Evolutionary conservation across 2,113 vertebrate genomes (phyloP).

Genomic region (Protobothrops mucrosquamatus): DNA sequence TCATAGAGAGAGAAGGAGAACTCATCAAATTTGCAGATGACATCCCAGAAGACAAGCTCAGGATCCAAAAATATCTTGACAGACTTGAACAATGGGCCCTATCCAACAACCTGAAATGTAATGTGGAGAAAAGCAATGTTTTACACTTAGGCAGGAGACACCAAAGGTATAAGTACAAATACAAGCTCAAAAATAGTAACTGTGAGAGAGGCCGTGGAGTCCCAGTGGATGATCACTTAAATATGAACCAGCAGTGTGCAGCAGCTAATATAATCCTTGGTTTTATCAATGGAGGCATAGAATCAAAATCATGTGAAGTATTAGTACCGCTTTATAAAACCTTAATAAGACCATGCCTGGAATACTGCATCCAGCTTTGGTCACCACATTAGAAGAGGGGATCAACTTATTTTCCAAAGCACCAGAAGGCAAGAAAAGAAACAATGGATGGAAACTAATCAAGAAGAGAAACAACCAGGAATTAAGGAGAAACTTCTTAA

Average conservation of each 20-base stretch:
- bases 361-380: neutral
- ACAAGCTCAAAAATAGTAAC: neutral
- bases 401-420: neutral
- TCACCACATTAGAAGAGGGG: neutral
- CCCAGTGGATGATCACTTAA: neutral
- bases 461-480: neutral
- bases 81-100: neutral
- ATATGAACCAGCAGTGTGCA: neutral
- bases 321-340: neutral
- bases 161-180: neutral
- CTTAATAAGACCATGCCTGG: neutral
- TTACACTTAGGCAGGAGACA: neutral
- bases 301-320: neutral
- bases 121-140: neutral
- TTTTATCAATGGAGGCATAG: neutral
- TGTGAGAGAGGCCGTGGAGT: neutral
- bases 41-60: neutral
- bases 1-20: neutral
- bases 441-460: neutral
- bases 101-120: neutral
- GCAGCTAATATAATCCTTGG: neutral
- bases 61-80: neutral
- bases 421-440: neutral
- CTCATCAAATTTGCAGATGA: neutral
- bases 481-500: neutral